A percentile compares a stretch with the other conserved stretches of the same genome.
phyloP scores from a whole-genome alignment of 2,888 invertebrate genomes.

The Pseudanteris insignis region DNA sequence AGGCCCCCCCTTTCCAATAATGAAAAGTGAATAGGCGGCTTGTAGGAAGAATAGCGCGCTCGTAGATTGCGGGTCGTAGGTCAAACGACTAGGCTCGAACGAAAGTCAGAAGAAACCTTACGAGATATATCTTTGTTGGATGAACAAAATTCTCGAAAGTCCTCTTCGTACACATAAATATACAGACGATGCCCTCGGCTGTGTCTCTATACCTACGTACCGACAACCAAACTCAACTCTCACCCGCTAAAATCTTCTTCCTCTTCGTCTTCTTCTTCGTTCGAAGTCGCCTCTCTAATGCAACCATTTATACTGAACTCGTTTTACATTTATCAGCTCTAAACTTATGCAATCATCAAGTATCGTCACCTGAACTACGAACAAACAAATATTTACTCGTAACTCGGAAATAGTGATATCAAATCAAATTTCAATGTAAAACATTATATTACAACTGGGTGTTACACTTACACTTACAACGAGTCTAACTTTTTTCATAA shows the following conservation, averaged over 20 bases:
- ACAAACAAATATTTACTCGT: no score
- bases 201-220: constrained; percentile 7
- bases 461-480: no score
- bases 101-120: constrained; percentile 46
- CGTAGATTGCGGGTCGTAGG: constrained; percentile 45
- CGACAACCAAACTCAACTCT: constrained; percentile 38
- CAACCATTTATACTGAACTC: no score
- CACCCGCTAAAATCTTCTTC: constrained; percentile 37
- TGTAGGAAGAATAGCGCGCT: constrained; percentile 44
- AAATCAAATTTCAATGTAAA: no score
- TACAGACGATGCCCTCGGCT: constrained; percentile 20
- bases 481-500: no score
- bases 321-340: no score
- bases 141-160: constrained; percentile 47
- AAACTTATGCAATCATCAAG: no score
- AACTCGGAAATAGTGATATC: no score
- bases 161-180: constrained; percentile 44
- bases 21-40: constrained; percentile 42
- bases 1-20: constrained; percentile 41
- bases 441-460: no score
- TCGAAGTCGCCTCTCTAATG: no score
- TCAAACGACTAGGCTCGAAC: constrained; percentile 41
- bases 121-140: constrained; percentile 42
- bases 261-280: constrained; percentile 13
- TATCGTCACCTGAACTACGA: no score